Percentiles rank a stretch among this genome's conserved stretches.
Evolutionary conservation across 2,797 vertebrate species (phyloP).

Genomic region (Gymnocypris eckloni): DNA sequence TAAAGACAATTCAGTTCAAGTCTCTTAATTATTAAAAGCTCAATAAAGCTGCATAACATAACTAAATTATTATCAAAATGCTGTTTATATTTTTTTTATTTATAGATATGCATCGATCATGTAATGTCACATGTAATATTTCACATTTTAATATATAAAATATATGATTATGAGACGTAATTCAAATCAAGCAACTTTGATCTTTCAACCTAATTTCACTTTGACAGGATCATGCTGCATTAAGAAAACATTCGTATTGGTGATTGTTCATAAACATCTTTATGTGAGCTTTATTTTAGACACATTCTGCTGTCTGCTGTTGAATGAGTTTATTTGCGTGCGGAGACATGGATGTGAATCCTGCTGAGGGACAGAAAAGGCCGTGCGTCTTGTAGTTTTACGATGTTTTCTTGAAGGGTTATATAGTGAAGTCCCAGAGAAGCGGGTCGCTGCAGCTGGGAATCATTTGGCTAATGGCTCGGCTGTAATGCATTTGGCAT

Average conservation of each 20-base stretch:
- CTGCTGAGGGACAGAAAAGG: not conserved
- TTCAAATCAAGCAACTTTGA: not conserved
- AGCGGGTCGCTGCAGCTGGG: conserved; percentile 72
- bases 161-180: not conserved
- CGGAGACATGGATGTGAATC: not conserved
- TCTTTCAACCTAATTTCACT: not conserved
- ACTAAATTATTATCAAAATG: not conserved
- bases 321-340: not conserved
- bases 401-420: conserved; percentile 57
- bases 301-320: not conserved
- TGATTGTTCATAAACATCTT: not conserved
- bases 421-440: conserved; percentile 61
- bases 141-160: not conserved
- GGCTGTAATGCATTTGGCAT: conserved; percentile 68
- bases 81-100: not conserved
- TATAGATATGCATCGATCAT: not conserved
- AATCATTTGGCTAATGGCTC: conserved; percentile 71
- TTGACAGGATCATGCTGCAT: too few relatives aligned
- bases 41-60: not conserved
- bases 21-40: not conserved
- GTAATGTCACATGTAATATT: not conserved
- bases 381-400: conserved; percentile 48
- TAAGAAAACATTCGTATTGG: not conserved
- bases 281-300: not conserved
- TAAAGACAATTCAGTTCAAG: too few relatives aligned